Base-by-base conservation (phyloP, 2,888 invertebrate genomes). In the Agriotes lineatus region DNA sequence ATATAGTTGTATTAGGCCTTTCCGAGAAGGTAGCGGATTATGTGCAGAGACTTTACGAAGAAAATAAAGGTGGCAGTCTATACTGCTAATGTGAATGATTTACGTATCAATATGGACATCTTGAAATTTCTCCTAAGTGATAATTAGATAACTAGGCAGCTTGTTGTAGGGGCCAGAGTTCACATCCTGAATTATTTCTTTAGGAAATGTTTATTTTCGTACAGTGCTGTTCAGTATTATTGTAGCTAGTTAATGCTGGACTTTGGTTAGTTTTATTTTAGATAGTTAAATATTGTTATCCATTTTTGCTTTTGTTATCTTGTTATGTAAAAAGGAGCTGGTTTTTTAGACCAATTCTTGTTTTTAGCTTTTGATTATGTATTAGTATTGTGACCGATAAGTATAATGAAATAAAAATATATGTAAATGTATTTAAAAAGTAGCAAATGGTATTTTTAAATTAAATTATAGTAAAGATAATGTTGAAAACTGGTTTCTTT, bases 61-160 rank as follows among this genome's bases (percentile, higher is more conserved):
- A 92, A 75, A 92, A 93, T 77, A 90, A 92, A 80, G 93, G 93
- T 0, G 91, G 90, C 54, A 93, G 91, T 16, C 85, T 94, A 33
- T 91, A 91, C 76, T 95, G 95, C 85, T 95, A 89, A 87, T 56
- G 56, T 56, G 56, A 20, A 14, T 22, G 0, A 39, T 12, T 12
- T 56, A 19, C 14, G n/a, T 18, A n/a, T 39, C 6, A 39, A 39
- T 39, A 56, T 56, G 56, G 56, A 56, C 56, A 56, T 37, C 39
- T 56, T 56, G 56, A 56, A 56, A 56, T 52, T 52, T 45, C 9
- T 39, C 39, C 7, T 56, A 39, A 56, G 56, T 56, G 56, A 56
- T 56, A 56, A 56, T 18, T 56, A 52, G 33, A 22, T 48, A 22
- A 10, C n/a, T 39, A 39, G 14, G n/a, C 14, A 39, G 14, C 39